Base-by-base conservation (phyloP, 2,888 invertebrate species). In the Linnaemya tessellans region DNA sequence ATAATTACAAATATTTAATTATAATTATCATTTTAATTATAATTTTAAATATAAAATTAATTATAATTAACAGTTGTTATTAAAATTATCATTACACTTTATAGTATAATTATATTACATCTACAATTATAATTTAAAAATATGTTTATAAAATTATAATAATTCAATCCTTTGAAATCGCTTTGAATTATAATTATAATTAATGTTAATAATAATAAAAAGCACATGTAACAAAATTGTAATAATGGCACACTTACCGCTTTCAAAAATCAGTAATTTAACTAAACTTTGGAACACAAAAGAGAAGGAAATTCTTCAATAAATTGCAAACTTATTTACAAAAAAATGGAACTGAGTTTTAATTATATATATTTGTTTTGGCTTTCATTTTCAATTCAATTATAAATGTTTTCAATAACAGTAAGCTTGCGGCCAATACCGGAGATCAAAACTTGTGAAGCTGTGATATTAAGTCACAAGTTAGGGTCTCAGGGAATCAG, bases 401-500 rank as follows among this genome's bases (percentile, higher is more conserved):
- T 64, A 64, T 25, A 51, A 41, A 56, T 30, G 38, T 70, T 78
- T 80, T 75, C 75, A 89, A 91, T 88, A 91, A 91, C 89, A 92
- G 92, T 88, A 91, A 92, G 92, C 91, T 92, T 93, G 92, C 90
- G 91, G 92, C 93, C 92, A 93, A 93, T 93, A 93, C 93, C 93
- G 92, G 93, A 93, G 93, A 93, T 93, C 93, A 93, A 93, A 93
- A 93, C 92, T 93, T 93, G 93, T 93, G 93, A 93, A 93, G 92
- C 93, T 93, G 91, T 91, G 90, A 90, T 90, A 89, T 90, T 91
- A 92, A 93, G 93, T 93, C 93, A 93, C 93, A 93, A 93, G 92
- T 93, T 93, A 93, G 93, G 93, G 93, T 93, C 93, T 93, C 93
- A 93, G 93, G 93, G 93, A 93, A 93, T 92, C 91, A 92, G 92